These are phyloP conservation scores for Carposina sasakii DNA, from an alignment of 1,140 invertebrate species.

Conservation along the genomic window DNA sequence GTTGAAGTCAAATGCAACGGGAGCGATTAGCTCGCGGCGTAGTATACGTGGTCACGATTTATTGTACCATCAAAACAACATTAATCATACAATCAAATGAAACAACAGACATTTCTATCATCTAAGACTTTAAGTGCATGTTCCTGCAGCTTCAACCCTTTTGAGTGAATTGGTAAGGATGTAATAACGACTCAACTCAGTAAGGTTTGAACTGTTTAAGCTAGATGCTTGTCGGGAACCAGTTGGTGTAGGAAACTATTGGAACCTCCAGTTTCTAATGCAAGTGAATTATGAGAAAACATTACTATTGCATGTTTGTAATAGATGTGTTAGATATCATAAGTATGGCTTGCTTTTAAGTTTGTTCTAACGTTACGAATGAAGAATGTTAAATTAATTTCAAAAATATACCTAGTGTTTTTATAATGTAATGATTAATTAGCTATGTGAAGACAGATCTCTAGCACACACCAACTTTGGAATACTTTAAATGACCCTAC, in stretches of 20 bases:
- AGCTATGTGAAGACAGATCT: no score
- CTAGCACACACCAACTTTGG: no score
- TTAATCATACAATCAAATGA: slow-evolving; percentile 23
- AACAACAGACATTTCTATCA: no score
- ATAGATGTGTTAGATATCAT: background rate
- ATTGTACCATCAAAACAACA: slow-evolving; percentile 28
- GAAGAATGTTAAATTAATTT: no score
- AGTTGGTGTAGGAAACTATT: slow-evolving; percentile 40
- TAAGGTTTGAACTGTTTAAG: slow-evolving; percentile 53
- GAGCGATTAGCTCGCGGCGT: slow-evolving; percentile 57
- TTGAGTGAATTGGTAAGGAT: slow-evolving; percentile 12
- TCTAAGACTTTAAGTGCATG: background rate
- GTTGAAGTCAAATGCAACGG: slow-evolving; percentile 40
- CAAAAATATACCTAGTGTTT: no score
- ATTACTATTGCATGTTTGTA: background rate
- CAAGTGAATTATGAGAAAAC: background rate
- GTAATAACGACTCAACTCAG: slow-evolving; percentile 22
- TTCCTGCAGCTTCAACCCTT: background rate
- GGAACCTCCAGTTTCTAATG: slow-evolving; percentile 8
- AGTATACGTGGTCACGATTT: slow-evolving; percentile 54
- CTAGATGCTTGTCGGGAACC: slow-evolving; percentile 52
- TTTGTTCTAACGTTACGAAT: no score
- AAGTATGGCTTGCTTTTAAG: background rate
- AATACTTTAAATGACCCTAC: no score
- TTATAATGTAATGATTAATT: no score